Conservation (phyloP, 64 coral and sea anemone genomes). For the Pachyseris speciosa region DNA sequence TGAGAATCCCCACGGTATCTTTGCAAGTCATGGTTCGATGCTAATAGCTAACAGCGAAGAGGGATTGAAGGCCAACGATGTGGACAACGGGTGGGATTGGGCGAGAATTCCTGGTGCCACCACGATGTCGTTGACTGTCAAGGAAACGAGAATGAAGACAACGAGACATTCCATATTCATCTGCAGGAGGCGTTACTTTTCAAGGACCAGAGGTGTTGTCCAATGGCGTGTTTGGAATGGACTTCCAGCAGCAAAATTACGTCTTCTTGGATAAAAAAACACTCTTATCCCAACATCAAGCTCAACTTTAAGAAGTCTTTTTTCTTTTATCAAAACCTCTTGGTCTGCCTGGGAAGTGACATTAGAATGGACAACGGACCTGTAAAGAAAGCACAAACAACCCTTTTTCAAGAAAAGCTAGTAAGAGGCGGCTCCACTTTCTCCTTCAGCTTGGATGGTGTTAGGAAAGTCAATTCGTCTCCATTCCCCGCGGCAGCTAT, state of each 20-base stretch:
- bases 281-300: neutral
- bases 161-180: conserved; percentile 14
- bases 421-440: neutral
- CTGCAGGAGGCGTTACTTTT: conserved; percentile 39
- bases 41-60: conserved; percentile 76
- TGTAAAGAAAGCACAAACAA: conserved; percentile 21
- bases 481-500: neutral
- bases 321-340: conserved; percentile 1
- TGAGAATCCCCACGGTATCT: conserved; percentile 54
- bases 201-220: neutral
- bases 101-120: conserved; percentile 5
- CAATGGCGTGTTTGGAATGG: conserved; percentile 61
- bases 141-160: neutral
- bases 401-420: conserved; percentile 71
- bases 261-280: neutral
- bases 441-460: neutral
- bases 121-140: neutral
- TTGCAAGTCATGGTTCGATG: conserved; percentile 46
- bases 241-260: conserved; percentile 13
- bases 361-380: neutral
- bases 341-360: neutral
- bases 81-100: conserved; percentile 22
- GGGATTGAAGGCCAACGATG: conserved; percentile 18
- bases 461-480: neutral
- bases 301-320: conserved; percentile 5